Base-by-base conservation (phyloP, 92 coral and sea anemone species). In the Pocillopora grandis region DNA sequence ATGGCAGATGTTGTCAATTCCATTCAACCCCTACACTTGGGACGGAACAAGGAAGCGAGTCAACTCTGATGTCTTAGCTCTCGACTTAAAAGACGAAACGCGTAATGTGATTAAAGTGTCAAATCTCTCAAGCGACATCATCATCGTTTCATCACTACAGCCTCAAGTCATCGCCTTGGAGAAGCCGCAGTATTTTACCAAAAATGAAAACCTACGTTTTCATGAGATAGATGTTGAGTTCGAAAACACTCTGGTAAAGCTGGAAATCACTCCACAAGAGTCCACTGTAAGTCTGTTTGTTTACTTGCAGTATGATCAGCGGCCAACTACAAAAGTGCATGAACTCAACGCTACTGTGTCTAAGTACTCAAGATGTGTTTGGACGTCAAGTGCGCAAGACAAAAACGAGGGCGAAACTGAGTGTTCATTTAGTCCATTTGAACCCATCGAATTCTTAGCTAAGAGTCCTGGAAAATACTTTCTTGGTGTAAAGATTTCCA, bases 11-110 rank as follows among this genome's bases (percentile, higher is more conserved):
- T 67, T 90, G 9, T 70, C 81, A 31, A 89, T 88, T 8, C 84
- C 75, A 5, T 76, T 82, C 71, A 92, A 89, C 64, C 91, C 89
- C 21, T 92, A 79, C 74, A 83, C 95, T 2, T 92, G 95, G 95
- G 90, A 87, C 82, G 5, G 49, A 0, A 89, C 87, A 6, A 78
- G 81, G 9, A 42, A 63, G 8, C 72, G 79, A 66, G 89, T 92
- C 3, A 66, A 86, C 16, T 89, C 95, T 37, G 81, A 82, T 49
- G 89, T 92, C 48, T 12, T 87, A 21, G 69, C 93, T 60, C 77
- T 92, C 35, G 85, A 74, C 71, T 60, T 83, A 58, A 85, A 75
- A 72, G 87, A 92, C 75, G 63, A 59, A 63, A 61, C 71, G 4
- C 89, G 92, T 48, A 67, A 75, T 17, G 73, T 75, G 56, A 79